These are phyloP conservation scores for Caloenas nicobarica DNA, from an alignment of 2,113 vertebrate species.

Conservation along the genomic window DNA sequence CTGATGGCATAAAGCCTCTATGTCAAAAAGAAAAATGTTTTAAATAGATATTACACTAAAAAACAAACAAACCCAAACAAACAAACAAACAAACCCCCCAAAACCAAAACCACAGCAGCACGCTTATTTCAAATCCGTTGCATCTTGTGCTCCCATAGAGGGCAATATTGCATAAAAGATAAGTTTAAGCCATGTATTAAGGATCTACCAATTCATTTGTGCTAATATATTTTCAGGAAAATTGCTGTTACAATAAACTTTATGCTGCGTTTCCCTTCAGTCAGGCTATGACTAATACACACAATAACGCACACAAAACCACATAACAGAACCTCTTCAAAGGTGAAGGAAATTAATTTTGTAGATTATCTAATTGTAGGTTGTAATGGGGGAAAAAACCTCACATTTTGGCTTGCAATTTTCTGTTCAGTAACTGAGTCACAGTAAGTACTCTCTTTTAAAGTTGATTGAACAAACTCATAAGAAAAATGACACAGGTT, in stretches of 20 bases:
- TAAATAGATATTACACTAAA: neutral
- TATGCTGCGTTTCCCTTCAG: conserved; percentile 43
- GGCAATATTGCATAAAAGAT: conserved; percentile 82
- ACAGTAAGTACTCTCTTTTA: neutral
- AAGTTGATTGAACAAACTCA: neutral
- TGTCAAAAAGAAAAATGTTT: neutral
- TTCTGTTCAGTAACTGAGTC: neutral
- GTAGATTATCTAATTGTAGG: neutral
- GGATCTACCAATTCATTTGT: conserved; percentile 61
- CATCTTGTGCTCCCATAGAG: conserved; percentile 74
- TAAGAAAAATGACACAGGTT: neutral
- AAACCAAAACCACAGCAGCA: neutral
- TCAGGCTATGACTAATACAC: conserved; percentile 59
- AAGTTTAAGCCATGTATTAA: neutral
- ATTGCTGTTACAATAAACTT: conserved; percentile 61
- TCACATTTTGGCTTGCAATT: neutral
- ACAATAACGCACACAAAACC: conserved; percentile 21
- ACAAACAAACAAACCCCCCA: neutral
- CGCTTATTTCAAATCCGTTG: neutral
- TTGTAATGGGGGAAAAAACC: neutral
- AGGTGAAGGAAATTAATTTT: conserved; percentile 60
- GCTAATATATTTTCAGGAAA: conserved; percentile 62
- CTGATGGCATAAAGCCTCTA: neutral
- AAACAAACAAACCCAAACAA: neutral
- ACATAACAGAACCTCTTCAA: conserved; percentile 25